Conservation (phyloP, 23 tunicate genomes). For the Trididemnum clinides region DNA sequence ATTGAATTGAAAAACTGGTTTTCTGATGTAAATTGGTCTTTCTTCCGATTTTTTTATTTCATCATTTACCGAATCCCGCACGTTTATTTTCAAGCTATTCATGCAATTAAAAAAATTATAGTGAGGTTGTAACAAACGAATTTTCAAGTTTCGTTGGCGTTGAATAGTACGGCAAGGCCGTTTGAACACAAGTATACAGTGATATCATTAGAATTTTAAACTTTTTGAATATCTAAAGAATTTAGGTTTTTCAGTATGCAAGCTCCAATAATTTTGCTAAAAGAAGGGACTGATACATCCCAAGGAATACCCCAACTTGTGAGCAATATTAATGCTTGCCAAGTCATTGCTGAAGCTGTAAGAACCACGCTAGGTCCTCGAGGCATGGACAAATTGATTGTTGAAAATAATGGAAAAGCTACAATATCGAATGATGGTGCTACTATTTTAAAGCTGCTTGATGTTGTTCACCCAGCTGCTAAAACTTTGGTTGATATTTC, state of each 20-base stretch:
- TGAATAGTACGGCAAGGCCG: too few species aligned
- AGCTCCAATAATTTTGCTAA: conserved; percentile 87
- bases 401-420: conserved; percentile 83
- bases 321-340: conserved; percentile 96
- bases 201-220: too few species aligned
- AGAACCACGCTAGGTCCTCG: conserved; percentile 97
- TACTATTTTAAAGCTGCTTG: conserved; percentile 89
- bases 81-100: too few species aligned
- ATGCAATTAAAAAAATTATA: too few species aligned
- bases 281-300: conserved; percentile 97
- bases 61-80: too few species aligned
- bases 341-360: conserved; percentile 93
- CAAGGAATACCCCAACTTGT: conserved; percentile 98
- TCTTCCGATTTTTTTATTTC: too few species aligned
- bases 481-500: conserved; percentile 96
- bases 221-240: neutral
- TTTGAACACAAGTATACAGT: too few species aligned
- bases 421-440: conserved; percentile 99
- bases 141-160: too few species aligned
- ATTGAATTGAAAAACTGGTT: too few species aligned
- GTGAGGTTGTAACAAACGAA: too few species aligned
- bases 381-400: conserved; percentile 96
- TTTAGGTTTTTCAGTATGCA: conserved; percentile 71
- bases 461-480: conserved; percentile 97
- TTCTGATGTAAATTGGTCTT: too few species aligned